Evolutionary conservation across 1,140 invertebrate genomes (phyloP), one percentile per base, ranked within the genome.

Genomic region (Drosophila mojavensis): DNA sequence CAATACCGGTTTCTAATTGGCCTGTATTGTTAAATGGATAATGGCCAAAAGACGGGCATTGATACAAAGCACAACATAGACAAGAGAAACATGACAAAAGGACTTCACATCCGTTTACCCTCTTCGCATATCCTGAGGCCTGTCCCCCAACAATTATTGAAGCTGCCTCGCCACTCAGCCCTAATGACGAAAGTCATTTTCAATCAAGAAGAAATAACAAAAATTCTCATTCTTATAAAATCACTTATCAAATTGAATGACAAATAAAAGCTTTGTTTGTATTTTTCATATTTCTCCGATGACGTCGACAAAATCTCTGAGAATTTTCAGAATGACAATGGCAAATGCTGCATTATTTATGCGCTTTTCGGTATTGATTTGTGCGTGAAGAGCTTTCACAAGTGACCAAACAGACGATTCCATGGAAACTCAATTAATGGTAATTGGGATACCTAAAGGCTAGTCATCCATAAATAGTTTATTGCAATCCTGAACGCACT

Each of bases 1-100:
- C 75, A 69, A 78, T 78, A 75, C 60, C 72, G 62, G 67, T 79
- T 79, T 79, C 64, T 86, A 86, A 86, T 86, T 86, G 82, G 79
- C 75, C 76, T 83, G 88, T 88, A 86, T 86, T 82, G 82, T 86
- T 88, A 85, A 85, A 71, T 86, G 75, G 78, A 60, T 60, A 81
- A 70, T 66, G 72, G 58, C 50, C 53, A 61, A 24, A n/a, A 68
- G 43, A 36, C 30, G 28, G 15, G 39, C 48, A 60, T 54, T 58
- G 58, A 67, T 56, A 78, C 60, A 72, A n/a, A 15, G 33, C 61
- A 60, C 66, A 62, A 67, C 69, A 56, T 24, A 56, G 55, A 15
- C 69, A 61, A 61, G 20, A 54, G 55, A 17, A 11, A 61, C 50
- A 74, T 63, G 65, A 60, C 54, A 78, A 78, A 67, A 63, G 43